Evolutionary conservation across 30 jellyfish, hydroid and myxozoan species (phyloP).

Genomic region (Aurelia sp.): DNA sequence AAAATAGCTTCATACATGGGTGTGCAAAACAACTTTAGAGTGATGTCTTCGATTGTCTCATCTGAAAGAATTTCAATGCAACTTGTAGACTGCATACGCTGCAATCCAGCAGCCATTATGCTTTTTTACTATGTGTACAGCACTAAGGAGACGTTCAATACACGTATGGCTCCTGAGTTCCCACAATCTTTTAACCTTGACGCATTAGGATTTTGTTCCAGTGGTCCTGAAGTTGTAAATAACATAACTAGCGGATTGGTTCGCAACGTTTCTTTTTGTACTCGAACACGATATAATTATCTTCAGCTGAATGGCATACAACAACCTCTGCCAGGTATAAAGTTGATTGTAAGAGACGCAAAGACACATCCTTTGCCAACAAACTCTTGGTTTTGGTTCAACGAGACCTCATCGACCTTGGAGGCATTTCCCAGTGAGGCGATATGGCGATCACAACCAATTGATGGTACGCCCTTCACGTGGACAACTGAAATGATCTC

Average conservation of each 20-base stretch:
- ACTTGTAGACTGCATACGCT: slow-evolving; percentile 50
- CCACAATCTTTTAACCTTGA: slow-evolving; percentile 21
- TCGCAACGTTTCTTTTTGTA: slow-evolving; percentile 52
- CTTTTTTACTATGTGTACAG: neutral
- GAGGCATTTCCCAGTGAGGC: slow-evolving; percentile 63
- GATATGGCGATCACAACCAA: slow-evolving; percentile 34
- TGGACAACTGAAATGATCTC: slow-evolving; percentile 23
- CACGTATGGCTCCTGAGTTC: slow-evolving; percentile 60
- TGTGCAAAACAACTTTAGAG: slow-evolving; percentile 30
- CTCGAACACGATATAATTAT: slow-evolving; percentile 1
- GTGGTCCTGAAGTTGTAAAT: neutral
- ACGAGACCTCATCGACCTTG: slow-evolving; percentile 42
- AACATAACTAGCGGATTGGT: slow-evolving; percentile 13
- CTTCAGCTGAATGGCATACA: slow-evolving; percentile 2
- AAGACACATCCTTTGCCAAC: slow-evolving; percentile 50
- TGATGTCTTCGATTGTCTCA: slow-evolving; percentile 7
- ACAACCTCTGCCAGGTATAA: slow-evolving; percentile 23
- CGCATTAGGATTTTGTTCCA: slow-evolving; percentile 37
- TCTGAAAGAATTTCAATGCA: slow-evolving; percentile 16
- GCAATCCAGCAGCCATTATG: slow-evolving; percentile 24
- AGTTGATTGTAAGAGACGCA: slow-evolving; percentile 22
- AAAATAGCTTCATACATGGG: slow-evolving; percentile 50
- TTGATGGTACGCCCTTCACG: slow-evolving; percentile 47
- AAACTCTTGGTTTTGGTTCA: slow-evolving; percentile 87
- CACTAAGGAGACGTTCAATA: slow-evolving; percentile 9